phyloP scores from a whole-genome alignment of 23 tunicate species.

The Ascidia mentula region DNA sequence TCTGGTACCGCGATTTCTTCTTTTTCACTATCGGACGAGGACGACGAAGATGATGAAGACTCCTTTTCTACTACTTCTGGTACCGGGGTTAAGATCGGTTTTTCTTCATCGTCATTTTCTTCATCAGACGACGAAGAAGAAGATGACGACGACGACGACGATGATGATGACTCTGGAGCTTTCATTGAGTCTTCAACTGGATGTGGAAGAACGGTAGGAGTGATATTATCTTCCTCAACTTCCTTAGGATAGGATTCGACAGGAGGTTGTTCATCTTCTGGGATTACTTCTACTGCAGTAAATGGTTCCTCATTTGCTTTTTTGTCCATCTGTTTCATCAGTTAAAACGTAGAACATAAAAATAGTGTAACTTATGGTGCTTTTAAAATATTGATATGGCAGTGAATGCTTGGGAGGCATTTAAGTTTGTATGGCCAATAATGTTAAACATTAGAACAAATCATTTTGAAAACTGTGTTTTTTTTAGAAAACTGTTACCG shows the following conservation, averaged over 20 bases:
- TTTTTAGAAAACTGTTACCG: no score
- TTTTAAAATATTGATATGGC: no score
- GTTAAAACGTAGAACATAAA: background rate
- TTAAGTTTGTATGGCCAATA: no score
- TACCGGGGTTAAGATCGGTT: background rate
- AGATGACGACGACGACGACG: constrained; percentile 8
- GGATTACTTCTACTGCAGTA: background rate
- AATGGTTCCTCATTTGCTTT: constrained; percentile 12
- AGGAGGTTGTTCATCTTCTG: constrained; percentile 9
- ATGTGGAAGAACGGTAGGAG: background rate
- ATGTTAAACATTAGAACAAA: no score
- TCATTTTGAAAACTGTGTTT: no score
- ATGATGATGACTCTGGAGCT: constrained; percentile 3
- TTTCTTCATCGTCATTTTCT: background rate
- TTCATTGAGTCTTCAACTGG: background rate
- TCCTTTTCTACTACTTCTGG: background rate
- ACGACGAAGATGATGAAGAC: background rate
- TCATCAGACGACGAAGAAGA: no score
- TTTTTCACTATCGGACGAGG: background rate
- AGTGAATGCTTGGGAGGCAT: no score
- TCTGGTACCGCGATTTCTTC: background rate
- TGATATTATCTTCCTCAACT: background rate
- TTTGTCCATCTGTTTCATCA: constrained; percentile 9
- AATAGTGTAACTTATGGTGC: no score
- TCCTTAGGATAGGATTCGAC: background rate